Conservation (phyloP, 2,888 invertebrate species). For the Rhagonycha fulva region DNA sequence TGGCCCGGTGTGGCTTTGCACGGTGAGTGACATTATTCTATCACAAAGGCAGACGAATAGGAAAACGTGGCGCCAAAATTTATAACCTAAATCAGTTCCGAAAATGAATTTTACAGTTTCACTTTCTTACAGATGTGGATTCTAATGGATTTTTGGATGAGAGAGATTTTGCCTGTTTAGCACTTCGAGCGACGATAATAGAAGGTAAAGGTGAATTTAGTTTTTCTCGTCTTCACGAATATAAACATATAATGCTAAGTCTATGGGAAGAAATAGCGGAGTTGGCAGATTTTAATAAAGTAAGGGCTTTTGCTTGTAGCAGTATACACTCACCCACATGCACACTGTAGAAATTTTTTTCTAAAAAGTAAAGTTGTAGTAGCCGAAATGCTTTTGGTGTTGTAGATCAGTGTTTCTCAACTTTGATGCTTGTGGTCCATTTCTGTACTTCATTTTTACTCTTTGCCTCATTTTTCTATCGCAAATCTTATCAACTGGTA, state of each 20-base stretch:
- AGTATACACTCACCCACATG: background rate
- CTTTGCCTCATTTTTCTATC: too few species aligned
- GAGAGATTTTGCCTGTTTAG: slow-evolving; percentile 82
- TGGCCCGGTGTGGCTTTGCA: background rate
- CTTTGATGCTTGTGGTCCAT: too few species aligned
- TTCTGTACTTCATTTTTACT: too few species aligned
- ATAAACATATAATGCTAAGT: slow-evolving; percentile 81
- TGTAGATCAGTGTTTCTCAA: background rate
- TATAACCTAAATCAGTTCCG: background rate
- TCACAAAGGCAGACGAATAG: background rate
- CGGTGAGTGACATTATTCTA: background rate
- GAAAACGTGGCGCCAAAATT: background rate
- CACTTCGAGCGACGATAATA: slow-evolving; percentile 77
- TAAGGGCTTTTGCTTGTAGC: slow-evolving; percentile 41
- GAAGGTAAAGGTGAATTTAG: slow-evolving; percentile 85
- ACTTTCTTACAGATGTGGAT: slow-evolving; percentile 71
- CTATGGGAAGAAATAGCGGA: slow-evolving; percentile 87
- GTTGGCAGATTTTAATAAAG: slow-evolving; percentile 86
- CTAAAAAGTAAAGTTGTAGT: background rate
- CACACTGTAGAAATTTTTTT: background rate
- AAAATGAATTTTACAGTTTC: background rate
- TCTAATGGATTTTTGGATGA: slow-evolving; percentile 83
- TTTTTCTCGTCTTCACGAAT: slow-evolving; percentile 71
- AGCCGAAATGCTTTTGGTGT: background rate
- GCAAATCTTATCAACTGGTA: too few species aligned